Percentiles rank a stretch among this genome's conserved stretches.
These are phyloP conservation scores for Oreamnos americanus DNA, from an alignment of 2,113 vertebrate species.

Conservation along the genomic window DNA sequence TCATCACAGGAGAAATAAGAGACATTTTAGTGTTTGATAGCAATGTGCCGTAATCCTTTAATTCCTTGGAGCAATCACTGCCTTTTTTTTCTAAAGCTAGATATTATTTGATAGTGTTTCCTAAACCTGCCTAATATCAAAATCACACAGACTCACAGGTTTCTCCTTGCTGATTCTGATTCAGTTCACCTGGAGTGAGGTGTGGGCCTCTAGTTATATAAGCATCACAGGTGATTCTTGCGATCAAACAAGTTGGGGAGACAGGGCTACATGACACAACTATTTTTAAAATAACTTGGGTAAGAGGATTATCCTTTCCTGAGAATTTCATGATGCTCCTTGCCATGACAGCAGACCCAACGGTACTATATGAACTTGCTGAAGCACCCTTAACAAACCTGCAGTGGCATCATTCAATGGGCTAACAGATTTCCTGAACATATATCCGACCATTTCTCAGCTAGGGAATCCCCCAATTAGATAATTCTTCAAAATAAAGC, in stretches of 20 bases:
- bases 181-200: not conserved
- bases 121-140: not conserved
- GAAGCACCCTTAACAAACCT: not conserved
- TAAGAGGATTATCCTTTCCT: not conserved
- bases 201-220: not conserved
- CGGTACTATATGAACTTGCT: not conserved
- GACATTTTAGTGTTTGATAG: not conserved
- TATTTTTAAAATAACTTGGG: not conserved
- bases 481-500: conserved; percentile 25
- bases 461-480: not conserved
- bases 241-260: not conserved
- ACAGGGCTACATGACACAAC: not conserved
- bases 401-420: conserved; percentile 12
- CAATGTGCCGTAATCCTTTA: not conserved
- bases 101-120: not conserved
- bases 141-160: not conserved
- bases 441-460: conserved; percentile 15
- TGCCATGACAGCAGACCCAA: not conserved
- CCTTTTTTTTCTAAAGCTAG: not conserved
- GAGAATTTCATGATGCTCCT: not conserved
- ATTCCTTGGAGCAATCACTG: not conserved
- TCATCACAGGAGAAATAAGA: not conserved
- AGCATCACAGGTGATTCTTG: not conserved
- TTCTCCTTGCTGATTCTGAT: not conserved
- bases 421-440: not conserved